A percentile compares a stretch with the other conserved stretches of the same genome.
Conservation (phyloP, 2,113 vertebrate species). For the Euleptes europaea region DNA sequence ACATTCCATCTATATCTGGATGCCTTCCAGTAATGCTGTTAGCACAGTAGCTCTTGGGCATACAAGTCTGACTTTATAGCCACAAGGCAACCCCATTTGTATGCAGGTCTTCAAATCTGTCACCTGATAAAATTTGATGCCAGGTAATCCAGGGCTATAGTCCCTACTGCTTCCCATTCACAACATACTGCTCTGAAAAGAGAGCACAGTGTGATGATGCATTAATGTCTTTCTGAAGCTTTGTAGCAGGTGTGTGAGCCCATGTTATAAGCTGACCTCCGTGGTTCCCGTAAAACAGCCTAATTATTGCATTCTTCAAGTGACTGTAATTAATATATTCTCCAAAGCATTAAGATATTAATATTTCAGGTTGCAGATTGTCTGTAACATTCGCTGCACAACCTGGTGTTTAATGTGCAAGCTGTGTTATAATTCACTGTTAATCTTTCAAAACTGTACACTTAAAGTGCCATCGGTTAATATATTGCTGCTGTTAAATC, state of each 20-base stretch:
- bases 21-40: constrained; percentile 11
- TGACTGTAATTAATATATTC: constrained; percentile 68
- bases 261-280: constrained; percentile 59
- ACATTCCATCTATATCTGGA: neutral
- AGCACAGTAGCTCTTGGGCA: constrained; percentile 12
- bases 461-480: constrained; percentile 53
- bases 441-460: constrained; percentile 60
- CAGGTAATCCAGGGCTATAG: neutral
- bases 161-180: constrained; percentile 7
- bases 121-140: constrained; percentile 18
- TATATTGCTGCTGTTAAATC: constrained; percentile 44
- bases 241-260: constrained; percentile 59
- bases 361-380: constrained; percentile 68
- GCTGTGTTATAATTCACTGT: constrained; percentile 55
- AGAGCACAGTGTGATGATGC: neutral
- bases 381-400: constrained; percentile 61
- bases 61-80: constrained; percentile 7
- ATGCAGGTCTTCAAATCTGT: neutral
- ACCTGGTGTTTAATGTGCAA: constrained; percentile 56
- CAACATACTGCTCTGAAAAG: constrained; percentile 1
- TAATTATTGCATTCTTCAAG: constrained; percentile 62
- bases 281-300: constrained; percentile 48
- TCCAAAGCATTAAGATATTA: constrained; percentile 63
- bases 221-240: constrained; percentile 29
- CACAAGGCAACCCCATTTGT: neutral